A percentile compares a stretch with the other conserved stretches of the same genome.
These are phyloP conservation scores for Serilophus lunatus DNA, from an alignment of 2,113 vertebrate genomes.

Conservation along the genomic window DNA sequence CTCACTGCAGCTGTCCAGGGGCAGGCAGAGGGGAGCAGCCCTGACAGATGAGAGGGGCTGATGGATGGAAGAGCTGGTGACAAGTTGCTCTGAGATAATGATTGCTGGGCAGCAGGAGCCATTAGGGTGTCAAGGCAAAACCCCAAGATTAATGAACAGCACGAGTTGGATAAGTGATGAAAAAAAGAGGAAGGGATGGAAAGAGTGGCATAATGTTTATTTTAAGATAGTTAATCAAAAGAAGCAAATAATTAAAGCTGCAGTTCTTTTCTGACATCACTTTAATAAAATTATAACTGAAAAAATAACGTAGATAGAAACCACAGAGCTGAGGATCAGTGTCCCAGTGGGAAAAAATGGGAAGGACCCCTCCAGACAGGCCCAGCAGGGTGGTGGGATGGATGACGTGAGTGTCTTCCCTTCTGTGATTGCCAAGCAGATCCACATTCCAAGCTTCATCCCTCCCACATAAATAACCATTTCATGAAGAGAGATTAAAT, in stretches of 20 bases:
- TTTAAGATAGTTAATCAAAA: constrained; percentile 39
- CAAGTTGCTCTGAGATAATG: constrained; percentile 51
- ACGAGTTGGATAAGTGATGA: constrained; percentile 20
- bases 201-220: constrained; percentile 40
- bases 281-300: background rate
- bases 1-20: background rate
- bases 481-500: constrained; percentile 37
- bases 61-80: constrained; percentile 47
- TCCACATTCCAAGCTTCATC: background rate
- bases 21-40: background rate
- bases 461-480: constrained; percentile 26
- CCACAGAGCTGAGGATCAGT: background rate
- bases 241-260: constrained; percentile 12
- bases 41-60: constrained; percentile 44
- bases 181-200: background rate
- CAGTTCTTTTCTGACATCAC: background rate
- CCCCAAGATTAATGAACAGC: constrained; percentile 57
- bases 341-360: background rate
- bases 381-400: background rate
- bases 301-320: background rate
- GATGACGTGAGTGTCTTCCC: background rate
- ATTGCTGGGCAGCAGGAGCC: constrained; percentile 62
- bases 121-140: constrained; percentile 56
- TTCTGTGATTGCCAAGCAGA: background rate
- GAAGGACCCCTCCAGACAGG: background rate